phyloP scores from a whole-genome alignment of 2,888 invertebrate species.

The Sphecodes monilicornis region DNA sequence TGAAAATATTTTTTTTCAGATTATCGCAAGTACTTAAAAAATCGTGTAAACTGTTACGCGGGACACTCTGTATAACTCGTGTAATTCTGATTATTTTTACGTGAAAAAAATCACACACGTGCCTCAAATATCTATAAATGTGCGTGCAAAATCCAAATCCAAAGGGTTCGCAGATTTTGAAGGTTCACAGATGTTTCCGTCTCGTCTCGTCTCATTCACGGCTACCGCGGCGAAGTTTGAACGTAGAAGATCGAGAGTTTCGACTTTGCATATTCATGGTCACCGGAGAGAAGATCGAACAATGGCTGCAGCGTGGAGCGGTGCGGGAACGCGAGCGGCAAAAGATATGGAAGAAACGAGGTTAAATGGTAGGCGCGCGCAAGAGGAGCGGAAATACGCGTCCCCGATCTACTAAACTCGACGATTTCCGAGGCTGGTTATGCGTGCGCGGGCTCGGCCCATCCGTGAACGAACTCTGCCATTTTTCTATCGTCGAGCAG shows the following conservation, averaged over 20 bases:
- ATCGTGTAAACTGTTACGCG: too few species aligned
- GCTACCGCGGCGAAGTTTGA: neutral
- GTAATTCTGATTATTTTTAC: neutral
- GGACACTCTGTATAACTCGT: too few species aligned
- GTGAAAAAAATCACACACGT: neutral
- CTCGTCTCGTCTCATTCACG: neutral
- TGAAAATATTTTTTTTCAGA: too few species aligned
- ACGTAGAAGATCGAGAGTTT: constrained; percentile 34
- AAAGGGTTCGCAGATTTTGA: neutral
- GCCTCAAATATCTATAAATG: neutral
- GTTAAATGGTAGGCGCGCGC: constrained; percentile 49
- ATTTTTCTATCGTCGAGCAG: neutral
- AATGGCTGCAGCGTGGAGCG: neutral
- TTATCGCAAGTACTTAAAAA: too few species aligned
- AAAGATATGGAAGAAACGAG: constrained; percentile 47
- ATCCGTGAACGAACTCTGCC: neutral
- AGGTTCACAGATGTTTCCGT: neutral
- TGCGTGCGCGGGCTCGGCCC: constrained; percentile 15
- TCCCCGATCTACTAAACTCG: constrained; percentile 53
- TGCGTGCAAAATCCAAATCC: neutral
- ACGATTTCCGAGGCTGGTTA: constrained; percentile 49
- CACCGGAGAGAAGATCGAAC: neutral
- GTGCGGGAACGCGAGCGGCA: constrained; percentile 8
- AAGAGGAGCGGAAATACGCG: constrained; percentile 57
- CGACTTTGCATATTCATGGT: neutral